Evolutionary conservation across 2,888 invertebrate genomes (phyloP), one percentile per base, ranked within the genome.

Genomic region (Catocala fraxini): DNA sequence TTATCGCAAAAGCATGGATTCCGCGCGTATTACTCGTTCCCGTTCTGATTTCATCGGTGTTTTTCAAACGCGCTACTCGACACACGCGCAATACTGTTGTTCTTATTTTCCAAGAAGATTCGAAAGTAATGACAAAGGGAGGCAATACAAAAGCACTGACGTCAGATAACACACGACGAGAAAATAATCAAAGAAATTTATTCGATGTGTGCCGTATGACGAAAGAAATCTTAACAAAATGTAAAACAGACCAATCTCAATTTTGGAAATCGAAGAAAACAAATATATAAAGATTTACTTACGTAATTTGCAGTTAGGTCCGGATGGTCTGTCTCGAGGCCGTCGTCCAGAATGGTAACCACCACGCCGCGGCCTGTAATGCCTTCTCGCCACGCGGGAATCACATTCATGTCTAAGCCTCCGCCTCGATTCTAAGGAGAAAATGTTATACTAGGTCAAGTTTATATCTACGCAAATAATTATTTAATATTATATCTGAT

Each of bases 321-420:
- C 0, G 99, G 99, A 94, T 99, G 99, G 90, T 98, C 97, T 66
- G 98, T 98, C 89, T 99, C 99, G 46, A 99, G 95, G 34, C 99
- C 99, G 87, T 99, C 99, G 87, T 99, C 99, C 54, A 99, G 95
- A 77, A 99, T 99, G 52, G 99, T 99, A 68, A 99, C 99, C 13
- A 99, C 99, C 15, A 99, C 97, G 42, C 98, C 98, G 81, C 96
- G 96, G 42, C 99, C 99, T 0, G 99, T 99, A 83, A 98, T 96
- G 54, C 99, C 99, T 89, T 97, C 97, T 84, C 96, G 95, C 99
- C 99, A 99, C 43, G 99, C 99, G 59, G 97, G 97, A 82, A 97
- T 96, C 70, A 99, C 99, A 90, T 99, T 99, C 99, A 99, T 99
- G 84, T 99, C 98, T 68, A 98, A 91, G 10, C 98, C 98, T 67